Conservation (phyloP, 2,797 vertebrate genomes). For the Otus scops region DNA sequence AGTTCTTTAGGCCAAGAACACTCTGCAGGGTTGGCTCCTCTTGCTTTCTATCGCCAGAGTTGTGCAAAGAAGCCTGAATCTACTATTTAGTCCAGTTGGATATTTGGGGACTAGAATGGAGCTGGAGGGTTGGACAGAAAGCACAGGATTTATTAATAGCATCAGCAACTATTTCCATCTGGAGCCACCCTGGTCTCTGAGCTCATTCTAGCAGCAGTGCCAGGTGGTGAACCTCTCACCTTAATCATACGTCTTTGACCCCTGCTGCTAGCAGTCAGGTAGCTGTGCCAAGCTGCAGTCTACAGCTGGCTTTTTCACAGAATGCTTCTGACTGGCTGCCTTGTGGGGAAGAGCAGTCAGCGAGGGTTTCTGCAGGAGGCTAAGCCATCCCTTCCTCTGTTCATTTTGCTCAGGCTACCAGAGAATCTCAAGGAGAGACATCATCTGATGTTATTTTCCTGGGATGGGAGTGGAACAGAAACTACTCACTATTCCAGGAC, state of each 20-base stretch:
- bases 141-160: conserved; percentile 15
- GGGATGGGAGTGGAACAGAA: background rate
- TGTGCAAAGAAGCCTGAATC: background rate
- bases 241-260: background rate
- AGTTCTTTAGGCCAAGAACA: background rate
- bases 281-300: background rate
- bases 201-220: background rate
- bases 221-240: conserved; percentile 29
- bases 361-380: background rate
- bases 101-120: background rate
- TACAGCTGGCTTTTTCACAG: background rate
- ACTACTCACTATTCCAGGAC: background rate
- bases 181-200: conserved; percentile 19
- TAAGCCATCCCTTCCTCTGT: background rate
- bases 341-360: background rate
- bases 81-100: background rate
- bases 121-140: background rate
- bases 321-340: background rate
- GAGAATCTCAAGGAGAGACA: background rate
- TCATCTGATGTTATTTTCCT: background rate
- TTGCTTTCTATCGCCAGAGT: background rate
- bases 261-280: background rate
- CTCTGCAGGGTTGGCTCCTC: background rate
- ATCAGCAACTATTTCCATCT: background rate
- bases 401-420: background rate